Evolutionary conservation across 92 coral and sea anemone genomes (phyloP).

Genomic region (Ricordea florida): DNA sequence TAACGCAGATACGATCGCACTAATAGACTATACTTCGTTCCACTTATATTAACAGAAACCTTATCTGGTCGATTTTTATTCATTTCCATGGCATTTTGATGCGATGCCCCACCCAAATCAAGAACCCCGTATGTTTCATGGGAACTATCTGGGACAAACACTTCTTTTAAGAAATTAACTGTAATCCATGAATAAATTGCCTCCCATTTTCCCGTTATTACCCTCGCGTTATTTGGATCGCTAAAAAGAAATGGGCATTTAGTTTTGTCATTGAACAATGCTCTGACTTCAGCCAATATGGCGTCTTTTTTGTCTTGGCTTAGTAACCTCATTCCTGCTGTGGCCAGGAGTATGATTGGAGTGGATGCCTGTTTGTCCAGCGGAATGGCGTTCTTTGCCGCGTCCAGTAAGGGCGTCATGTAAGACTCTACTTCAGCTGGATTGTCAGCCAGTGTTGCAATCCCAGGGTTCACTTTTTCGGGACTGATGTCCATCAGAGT

Average conservation of each 20-base stretch:
- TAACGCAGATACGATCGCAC: constrained; percentile 33
- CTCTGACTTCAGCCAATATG: constrained; percentile 1
- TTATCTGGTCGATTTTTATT: not conserved
- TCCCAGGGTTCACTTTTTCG: constrained; percentile 10
- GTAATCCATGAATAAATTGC: constrained; percentile 50
- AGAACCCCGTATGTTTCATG: constrained; percentile 17
- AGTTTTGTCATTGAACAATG: constrained; percentile 17
- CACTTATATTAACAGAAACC: not conserved
- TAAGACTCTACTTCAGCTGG: not conserved
- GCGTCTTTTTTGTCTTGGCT: not conserved
- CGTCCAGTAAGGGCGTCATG: constrained; percentile 10
- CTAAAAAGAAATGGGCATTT: constrained; percentile 39
- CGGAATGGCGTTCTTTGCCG: constrained; percentile 24
- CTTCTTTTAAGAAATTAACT: constrained; percentile 34
- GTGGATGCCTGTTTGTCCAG: not conserved
- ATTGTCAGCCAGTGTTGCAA: not conserved
- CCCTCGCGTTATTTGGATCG: constrained; percentile 6
- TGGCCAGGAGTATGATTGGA: constrained; percentile 22
- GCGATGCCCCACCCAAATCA: constrained; percentile 41
- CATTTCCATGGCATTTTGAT: constrained; percentile 9
- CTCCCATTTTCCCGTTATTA: constrained; percentile 31
- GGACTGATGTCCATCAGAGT: not conserved
- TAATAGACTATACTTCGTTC: not conserved
- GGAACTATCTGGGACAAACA: not conserved
- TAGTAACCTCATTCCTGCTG: constrained; percentile 45